Percentiles rank a stretch among this genome's conserved stretches.
phyloP scores from a whole-genome alignment of 2,113 vertebrate genomes.

The Petromus typicus region DNA sequence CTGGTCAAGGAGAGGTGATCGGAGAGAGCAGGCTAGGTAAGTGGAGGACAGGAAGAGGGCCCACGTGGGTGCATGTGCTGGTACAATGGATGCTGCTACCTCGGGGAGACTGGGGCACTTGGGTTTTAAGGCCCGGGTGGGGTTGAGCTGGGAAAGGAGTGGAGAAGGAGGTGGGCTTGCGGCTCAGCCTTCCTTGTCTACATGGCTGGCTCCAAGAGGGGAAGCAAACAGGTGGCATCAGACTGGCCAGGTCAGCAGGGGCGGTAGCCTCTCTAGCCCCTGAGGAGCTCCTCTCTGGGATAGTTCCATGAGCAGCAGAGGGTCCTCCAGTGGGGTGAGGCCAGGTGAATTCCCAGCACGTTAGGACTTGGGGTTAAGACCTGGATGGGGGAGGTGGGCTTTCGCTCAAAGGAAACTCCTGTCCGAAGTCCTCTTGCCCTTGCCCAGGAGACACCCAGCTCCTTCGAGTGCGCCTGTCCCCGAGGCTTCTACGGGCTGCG shows the following conservation, averaged over 20 bases:
- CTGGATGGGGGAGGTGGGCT: neutral
- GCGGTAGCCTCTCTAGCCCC: neutral
- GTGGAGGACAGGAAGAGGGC: neutral
- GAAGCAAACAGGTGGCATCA: neutral
- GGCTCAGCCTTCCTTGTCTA: neutral
- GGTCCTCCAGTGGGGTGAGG: fast-evolving
- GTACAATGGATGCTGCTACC: neutral
- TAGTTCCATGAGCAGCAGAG: neutral
- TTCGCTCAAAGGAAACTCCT: neutral
- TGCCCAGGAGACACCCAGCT: slow-evolving; percentile 86
- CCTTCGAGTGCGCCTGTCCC: slow-evolving; percentile 92
- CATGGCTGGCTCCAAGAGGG: neutral
- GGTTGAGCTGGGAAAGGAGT: neutral
- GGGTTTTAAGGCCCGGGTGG: neutral
- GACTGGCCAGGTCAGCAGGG: neutral
- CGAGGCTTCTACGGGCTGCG: slow-evolving; percentile 93
- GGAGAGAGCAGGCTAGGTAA: neutral
- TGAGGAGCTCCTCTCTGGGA: neutral
- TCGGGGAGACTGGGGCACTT: neutral
- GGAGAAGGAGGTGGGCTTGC: neutral
- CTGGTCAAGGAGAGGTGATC: neutral
- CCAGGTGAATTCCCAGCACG: neutral
- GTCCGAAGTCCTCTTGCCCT: neutral
- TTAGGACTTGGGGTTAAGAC: neutral
- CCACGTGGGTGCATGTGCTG: no score